Evolutionary conservation across 2,113 vertebrate species (phyloP).

Genomic region (Platycercus adscitus): DNA sequence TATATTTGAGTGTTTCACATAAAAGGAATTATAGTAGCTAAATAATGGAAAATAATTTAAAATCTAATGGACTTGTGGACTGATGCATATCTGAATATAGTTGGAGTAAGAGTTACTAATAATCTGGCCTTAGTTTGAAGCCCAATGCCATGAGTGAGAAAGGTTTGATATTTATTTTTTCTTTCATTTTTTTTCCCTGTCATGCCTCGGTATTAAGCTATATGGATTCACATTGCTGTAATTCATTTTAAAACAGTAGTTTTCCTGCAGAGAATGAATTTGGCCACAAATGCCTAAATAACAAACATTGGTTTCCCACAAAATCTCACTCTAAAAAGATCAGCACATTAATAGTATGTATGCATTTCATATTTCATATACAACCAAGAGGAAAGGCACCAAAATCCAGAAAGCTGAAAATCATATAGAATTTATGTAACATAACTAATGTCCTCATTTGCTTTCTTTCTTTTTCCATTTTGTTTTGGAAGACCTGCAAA

Average conservation of each 20-base stretch:
- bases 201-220: not conserved
- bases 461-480: not conserved
- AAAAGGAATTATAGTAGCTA: not conserved
- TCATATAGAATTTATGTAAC: not conserved
- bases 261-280: not conserved
- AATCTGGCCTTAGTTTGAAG: not conserved
- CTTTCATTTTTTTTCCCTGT: fast-evolving
- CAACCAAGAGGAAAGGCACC: not conserved
- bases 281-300: not conserved
- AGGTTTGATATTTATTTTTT: not conserved
- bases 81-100: not conserved
- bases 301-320: not conserved
- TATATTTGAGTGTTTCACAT: not conserved
- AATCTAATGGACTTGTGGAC: not conserved
- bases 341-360: not conserved
- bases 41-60: not conserved
- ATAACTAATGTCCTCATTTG: not conserved
- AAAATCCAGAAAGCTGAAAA: not conserved
- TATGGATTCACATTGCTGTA: not conserved
- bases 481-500: not conserved
- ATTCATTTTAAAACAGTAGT: not conserved
- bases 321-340: not conserved
- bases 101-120: not conserved
- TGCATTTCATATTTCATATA: not conserved
- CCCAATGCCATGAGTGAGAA: not conserved